Evolutionary conservation across 2,113 vertebrate species (phyloP).

Genomic region (Zapus hudsonius): DNA sequence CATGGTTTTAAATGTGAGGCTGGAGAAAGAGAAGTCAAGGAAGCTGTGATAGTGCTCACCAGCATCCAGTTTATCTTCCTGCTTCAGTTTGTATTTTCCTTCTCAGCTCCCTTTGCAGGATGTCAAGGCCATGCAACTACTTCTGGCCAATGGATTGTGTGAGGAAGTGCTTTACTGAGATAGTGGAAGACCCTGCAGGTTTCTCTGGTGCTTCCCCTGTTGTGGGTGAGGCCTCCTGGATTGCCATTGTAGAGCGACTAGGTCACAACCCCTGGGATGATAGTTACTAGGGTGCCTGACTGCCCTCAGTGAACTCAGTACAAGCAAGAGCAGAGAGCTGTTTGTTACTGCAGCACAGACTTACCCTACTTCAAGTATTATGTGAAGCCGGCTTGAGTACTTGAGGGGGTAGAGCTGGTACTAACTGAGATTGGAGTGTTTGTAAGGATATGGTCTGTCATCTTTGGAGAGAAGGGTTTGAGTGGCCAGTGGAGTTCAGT

Average conservation of each 20-base stretch:
- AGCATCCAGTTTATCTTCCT: neutral
- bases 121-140: neutral
- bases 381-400: neutral
- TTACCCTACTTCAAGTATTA: neutral
- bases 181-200: neutral
- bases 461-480: neutral
- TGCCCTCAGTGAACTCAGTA: neutral
- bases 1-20: neutral
- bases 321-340: neutral
- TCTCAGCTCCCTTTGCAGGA: neutral
- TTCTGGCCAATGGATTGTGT: neutral
- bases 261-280: neutral
- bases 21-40: neutral
- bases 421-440: neutral
- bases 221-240: neutral
- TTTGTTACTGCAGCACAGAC: neutral
- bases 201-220: neutral
- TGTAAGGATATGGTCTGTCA: neutral
- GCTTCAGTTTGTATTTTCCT: neutral
- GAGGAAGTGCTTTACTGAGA: neutral
- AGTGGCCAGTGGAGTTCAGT: neutral
- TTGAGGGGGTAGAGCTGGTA: neutral
- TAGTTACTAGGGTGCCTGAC: neutral
- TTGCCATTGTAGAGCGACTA: neutral
- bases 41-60: neutral